phyloP scores from a whole-genome alignment of 2,797 vertebrate species.

The Gymnoscopelus braueri region DNA sequence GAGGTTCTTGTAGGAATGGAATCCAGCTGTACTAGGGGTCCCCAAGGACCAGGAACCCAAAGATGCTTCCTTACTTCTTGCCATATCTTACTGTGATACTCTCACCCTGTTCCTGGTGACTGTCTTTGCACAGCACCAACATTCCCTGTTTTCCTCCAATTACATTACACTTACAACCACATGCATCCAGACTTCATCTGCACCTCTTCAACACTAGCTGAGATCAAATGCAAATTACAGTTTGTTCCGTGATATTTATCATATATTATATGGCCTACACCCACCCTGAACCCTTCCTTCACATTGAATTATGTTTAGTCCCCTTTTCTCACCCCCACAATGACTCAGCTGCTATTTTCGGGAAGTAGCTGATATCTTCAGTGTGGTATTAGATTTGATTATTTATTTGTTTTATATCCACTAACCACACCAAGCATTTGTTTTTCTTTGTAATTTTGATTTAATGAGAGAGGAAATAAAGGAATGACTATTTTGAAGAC shows the following conservation, averaged over 20 bases:
- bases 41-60: too few relatives aligned
- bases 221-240: background rate
- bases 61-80: too few relatives aligned
- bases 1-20: too few relatives aligned
- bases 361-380: conserved; percentile 10
- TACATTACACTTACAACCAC: background rate
- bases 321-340: background rate
- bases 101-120: too few relatives aligned
- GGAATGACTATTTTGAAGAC: conserved; percentile 7
- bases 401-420: too few relatives aligned
- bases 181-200: background rate
- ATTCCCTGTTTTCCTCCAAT: background rate
- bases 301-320: background rate
- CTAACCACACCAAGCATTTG: too few relatives aligned
- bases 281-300: background rate
- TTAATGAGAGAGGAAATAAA: conserved; percentile 54
- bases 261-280: conserved; percentile 12
- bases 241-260: conserved; percentile 32
- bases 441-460: conserved; percentile 44
- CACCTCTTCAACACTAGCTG: background rate
- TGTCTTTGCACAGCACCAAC: too few relatives aligned
- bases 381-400: too few relatives aligned
- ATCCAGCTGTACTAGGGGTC: too few relatives aligned
- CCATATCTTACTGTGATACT: too few relatives aligned
- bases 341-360: conserved; percentile 31